Conservation (phyloP, 2,113 vertebrate species). For the Oreochromis spilurus region DNA sequence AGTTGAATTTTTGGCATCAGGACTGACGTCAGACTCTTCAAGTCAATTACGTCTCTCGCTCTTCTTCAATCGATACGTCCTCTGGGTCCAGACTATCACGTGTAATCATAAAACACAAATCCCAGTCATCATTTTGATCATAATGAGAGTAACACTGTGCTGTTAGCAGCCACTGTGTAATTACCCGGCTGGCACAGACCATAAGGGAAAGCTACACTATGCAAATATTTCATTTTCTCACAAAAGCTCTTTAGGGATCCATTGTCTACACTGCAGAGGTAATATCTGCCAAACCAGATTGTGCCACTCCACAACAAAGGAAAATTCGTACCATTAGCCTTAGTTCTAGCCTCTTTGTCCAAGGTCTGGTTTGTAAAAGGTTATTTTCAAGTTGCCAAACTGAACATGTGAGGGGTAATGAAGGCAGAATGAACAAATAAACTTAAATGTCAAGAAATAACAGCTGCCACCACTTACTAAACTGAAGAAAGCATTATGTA, state of each 20-base stretch:
- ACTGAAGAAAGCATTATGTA: slow-evolving; percentile 24
- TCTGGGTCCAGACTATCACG: slow-evolving; percentile 30
- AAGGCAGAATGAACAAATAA: background rate
- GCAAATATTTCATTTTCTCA: slow-evolving; percentile 44
- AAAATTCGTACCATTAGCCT: background rate
- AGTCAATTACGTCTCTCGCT: slow-evolving; percentile 6
- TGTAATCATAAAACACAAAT: slow-evolving; percentile 40
- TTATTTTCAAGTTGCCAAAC: background rate
- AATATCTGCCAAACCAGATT: slow-evolving; percentile 6
- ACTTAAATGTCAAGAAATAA: background rate
- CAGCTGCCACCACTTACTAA: background rate
- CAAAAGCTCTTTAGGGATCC: slow-evolving; percentile 28
- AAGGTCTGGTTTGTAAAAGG: background rate
- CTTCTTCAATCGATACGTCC: slow-evolving; percentile 1
- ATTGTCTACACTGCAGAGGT: slow-evolving; percentile 28
- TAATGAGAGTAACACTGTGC: slow-evolving; percentile 23
- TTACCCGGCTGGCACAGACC: slow-evolving; percentile 34
- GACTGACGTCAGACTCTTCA: background rate
- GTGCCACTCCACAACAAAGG: background rate
- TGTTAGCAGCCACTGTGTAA: slow-evolving; percentile 43
- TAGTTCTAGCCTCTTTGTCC: background rate
- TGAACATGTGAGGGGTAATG: background rate
- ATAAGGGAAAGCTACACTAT: slow-evolving; percentile 30
- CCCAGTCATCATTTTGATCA: slow-evolving; percentile 34
- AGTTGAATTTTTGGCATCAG: background rate